phyloP scores from a whole-genome alignment of 2,113 vertebrate species.

The Lethenteron reissneri region DNA sequence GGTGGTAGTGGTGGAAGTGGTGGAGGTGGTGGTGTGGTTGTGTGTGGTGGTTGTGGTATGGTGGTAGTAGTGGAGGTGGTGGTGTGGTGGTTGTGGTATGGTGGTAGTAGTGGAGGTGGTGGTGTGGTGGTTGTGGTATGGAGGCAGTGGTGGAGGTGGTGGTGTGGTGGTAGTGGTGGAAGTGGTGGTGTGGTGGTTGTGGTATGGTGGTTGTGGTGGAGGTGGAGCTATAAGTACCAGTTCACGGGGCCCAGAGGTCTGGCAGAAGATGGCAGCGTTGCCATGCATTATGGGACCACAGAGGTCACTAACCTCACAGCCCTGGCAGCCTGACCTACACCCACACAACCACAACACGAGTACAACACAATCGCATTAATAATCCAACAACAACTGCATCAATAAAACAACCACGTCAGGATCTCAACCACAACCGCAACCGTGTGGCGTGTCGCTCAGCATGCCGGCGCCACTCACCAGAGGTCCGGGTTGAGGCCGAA shows the following conservation, averaged over 20 bases:
- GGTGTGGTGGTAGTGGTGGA: too few relatives aligned
- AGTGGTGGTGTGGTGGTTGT: too few relatives aligned
- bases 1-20: too few relatives aligned
- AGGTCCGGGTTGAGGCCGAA: constrained; percentile 53
- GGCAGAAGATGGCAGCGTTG: constrained; percentile 61
- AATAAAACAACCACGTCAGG: neutral
- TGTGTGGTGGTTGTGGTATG: too few relatives aligned
- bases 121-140: too few relatives aligned
- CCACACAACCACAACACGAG: neutral
- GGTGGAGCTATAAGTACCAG: constrained; percentile 32
- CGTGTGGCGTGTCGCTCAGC: neutral
- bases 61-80: too few relatives aligned
- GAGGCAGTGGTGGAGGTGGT: too few relatives aligned
- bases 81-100: too few relatives aligned
- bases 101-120: too few relatives aligned
- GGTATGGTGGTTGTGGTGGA: too few relatives aligned
- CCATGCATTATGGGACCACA: constrained; percentile 75
- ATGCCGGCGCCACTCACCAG: constrained; percentile 37
- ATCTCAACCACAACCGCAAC: neutral
- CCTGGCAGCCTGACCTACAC: constrained; percentile 61
- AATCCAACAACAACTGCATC: neutral
- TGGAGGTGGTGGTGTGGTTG: too few relatives aligned
- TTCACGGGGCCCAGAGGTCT: constrained; percentile 65
- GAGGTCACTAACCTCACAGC: constrained; percentile 59
- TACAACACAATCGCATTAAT: neutral